Evolutionary conservation across 2,113 vertebrate species (phyloP).

Genomic region (Ammodytes marinus): DNA sequence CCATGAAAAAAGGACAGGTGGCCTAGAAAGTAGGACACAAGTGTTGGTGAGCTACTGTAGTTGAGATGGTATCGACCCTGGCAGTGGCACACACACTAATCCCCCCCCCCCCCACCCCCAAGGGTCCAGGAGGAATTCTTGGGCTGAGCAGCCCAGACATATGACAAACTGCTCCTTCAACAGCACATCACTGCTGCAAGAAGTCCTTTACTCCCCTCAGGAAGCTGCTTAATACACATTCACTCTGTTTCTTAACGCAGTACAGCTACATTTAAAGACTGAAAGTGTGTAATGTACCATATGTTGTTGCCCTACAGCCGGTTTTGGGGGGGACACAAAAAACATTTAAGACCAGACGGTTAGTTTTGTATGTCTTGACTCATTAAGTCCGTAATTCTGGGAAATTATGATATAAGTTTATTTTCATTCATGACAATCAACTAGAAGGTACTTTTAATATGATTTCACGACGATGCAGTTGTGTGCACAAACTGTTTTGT

Average conservation of each 20-base stretch:
- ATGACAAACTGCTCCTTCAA: slow-evolving; percentile 57
- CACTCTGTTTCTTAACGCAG: not conserved
- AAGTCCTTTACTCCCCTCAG: slow-evolving; percentile 13
- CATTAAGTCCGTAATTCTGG: no score
- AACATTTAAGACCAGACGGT: no score
- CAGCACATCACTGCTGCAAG: slow-evolving; percentile 7
- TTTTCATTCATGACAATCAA: no score
- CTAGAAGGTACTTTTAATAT: no score
- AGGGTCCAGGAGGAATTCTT: slow-evolving; percentile 62
- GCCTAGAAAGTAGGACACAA: slow-evolving; percentile 76
- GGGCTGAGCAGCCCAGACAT: slow-evolving; percentile 46
- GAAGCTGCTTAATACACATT: not conserved
- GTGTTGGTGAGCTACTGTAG: slow-evolving; percentile 66
- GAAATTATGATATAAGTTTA: no score
- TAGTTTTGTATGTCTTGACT: no score
- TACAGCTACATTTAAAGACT: not conserved
- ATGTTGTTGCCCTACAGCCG: no score
- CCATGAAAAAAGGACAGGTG: slow-evolving; percentile 58
- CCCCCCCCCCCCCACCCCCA: slow-evolving; percentile 8
- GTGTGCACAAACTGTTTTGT: no score
- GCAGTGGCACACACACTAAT: slow-evolving; percentile 57
- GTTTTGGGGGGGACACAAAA: no score
- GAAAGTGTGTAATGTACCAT: not conserved
- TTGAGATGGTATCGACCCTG: slow-evolving; percentile 73
- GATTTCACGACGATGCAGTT: no score